Evolutionary conservation across 2,113 vertebrate genomes (phyloP).

Genomic region (Solenodon paradoxus): DNA sequence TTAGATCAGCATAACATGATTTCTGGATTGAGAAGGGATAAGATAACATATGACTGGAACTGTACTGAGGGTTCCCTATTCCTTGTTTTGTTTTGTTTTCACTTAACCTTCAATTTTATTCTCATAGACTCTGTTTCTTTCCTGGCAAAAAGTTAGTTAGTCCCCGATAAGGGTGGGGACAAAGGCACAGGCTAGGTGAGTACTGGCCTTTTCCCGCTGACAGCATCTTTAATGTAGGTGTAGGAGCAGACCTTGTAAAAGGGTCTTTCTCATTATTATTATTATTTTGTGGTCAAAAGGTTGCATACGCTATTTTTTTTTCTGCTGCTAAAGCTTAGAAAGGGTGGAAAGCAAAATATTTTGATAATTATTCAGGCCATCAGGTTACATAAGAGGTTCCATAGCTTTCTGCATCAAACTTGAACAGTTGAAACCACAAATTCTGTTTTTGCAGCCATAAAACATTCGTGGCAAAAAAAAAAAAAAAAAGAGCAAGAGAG

Average conservation of each 20-base stretch:
- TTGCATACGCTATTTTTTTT: constrained; percentile 79
- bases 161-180: neutral
- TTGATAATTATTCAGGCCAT: constrained; percentile 94
- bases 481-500: constrained; percentile 60
- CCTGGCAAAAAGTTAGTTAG: neutral
- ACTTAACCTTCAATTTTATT: neutral
- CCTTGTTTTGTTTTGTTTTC: neutral
- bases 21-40: neutral
- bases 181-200: neutral
- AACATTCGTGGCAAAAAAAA: constrained; percentile 84
- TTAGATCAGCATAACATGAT: neutral
- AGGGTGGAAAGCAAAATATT: constrained; percentile 99
- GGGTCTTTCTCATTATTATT: constrained; percentile 77
- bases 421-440: constrained; percentile 90
- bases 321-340: constrained; percentile 88
- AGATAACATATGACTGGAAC: neutral
- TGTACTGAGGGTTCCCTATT: neutral
- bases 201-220: neutral
- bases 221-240: constrained; percentile 30
- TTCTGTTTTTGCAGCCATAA: constrained; percentile 94
- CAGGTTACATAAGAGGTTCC: constrained; percentile 97
- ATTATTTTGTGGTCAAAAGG: constrained; percentile 86
- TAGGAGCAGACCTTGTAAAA: constrained; percentile 51
- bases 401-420: constrained; percentile 92
- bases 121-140: neutral